Base-by-base conservation (phyloP, 2,113 vertebrate genomes). In the Platysternon megacephalum region DNA sequence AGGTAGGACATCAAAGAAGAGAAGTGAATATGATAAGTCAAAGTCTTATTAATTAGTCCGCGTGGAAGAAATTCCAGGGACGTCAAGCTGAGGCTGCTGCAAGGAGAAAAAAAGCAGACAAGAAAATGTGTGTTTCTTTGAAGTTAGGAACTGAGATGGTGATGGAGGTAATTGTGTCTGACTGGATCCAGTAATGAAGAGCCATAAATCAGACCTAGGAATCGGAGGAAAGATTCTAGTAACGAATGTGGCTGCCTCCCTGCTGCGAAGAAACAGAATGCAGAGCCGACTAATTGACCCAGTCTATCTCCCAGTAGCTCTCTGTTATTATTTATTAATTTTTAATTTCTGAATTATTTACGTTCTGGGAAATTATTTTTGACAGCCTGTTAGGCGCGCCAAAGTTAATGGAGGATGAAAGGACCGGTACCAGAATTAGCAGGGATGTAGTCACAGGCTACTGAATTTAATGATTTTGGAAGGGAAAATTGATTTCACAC, bases 251-350 rank as follows among this genome's bases (percentile, higher is more conserved):
- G 97, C 97, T 93, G 95, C 90, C 96, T 97, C 98, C 98, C 99
- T 87, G 97, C 99, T 98, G 99, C 80, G 98, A 97, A 97, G 98
- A 98, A 98, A 99, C 98, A 98, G 98, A 98, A 99, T 98, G 98
- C 98, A 96, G 98, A 98, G 98, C 97, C 96, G 98, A 96, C 98
- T 99, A 99, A 99, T 99, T 99, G 99, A 99, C 99, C 98, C 97
- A 98, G 98, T 97, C 98, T 97, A 95, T 98, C 98, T 99, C 99
- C 99, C 99, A 98, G 91, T 98, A 98, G 98, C 98, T 98, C 98
- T 98, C 99, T 99, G 98, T 99, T 99, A 99, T 99, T 99, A 99
- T 99, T 99, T 99, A 99, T 99, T 99, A 99, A 99, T 99, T 99
- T 99, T 99, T 99, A 98, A 99, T 99, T 97, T 97, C 98, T 99